Evolutionary conservation across 2,797 vertebrate species (phyloP).

Genomic region (Cyclura pinguis): DNA sequence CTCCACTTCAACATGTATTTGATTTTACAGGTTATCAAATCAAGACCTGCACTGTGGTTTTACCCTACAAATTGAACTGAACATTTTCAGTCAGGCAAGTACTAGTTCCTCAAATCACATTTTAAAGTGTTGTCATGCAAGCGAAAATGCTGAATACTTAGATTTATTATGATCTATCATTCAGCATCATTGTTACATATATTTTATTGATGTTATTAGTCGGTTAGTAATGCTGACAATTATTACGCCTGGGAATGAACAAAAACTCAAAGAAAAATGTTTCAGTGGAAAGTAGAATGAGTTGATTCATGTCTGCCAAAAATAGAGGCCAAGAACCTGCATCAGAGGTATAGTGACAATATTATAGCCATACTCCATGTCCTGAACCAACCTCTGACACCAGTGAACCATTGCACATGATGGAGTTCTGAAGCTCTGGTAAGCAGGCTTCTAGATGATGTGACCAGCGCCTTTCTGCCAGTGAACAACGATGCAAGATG

Average conservation of each 20-base stretch:
- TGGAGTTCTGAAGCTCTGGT: too few species aligned
- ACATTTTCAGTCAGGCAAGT: conserved; percentile 48
- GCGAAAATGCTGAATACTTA: neutral
- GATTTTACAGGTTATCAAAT: conserved; percentile 53
- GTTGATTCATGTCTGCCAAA: too few species aligned
- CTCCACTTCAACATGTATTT: conserved; percentile 56
- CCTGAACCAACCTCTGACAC: too few species aligned
- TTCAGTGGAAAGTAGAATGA: too few species aligned
- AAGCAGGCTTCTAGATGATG: too few species aligned
- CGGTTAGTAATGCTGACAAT: neutral
- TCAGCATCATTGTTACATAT: neutral
- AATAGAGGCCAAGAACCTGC: too few species aligned
- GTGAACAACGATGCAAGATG: too few species aligned
- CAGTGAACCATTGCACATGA: too few species aligned
- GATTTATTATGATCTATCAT: accelerated
- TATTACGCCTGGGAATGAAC: neutral
- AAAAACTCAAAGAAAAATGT: neutral
- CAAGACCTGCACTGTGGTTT: neutral
- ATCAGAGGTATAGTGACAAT: too few species aligned
- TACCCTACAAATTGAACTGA: conserved; percentile 49
- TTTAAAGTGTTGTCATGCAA: conserved; percentile 4
- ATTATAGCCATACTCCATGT: too few species aligned
- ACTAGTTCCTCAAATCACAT: conserved; percentile 46
- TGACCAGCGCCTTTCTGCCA: too few species aligned
- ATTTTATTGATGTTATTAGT: neutral